Evolutionary conservation across 1,140 invertebrate genomes (phyloP).

Genomic region (Euura saliciscinereae): DNA sequence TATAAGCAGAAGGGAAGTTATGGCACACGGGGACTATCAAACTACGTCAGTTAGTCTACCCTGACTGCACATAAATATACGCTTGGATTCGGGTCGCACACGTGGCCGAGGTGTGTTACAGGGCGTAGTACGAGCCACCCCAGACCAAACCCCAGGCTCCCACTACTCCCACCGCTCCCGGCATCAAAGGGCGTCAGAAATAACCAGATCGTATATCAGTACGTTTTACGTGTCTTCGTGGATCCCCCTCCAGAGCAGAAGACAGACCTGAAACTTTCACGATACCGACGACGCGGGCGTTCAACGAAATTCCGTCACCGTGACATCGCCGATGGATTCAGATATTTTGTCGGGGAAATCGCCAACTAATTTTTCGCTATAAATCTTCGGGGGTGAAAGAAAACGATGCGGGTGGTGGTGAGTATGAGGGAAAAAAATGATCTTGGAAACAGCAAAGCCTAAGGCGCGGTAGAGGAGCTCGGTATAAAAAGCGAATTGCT

Average conservation of each 20-base stretch:
- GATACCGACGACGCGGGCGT: no score
- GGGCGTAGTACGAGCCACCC: background rate
- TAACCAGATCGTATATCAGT: slow-evolving; percentile 15
- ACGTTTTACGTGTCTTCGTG: slow-evolving; percentile 3
- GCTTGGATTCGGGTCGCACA: background rate
- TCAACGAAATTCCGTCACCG: no score
- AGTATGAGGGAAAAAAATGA: no score
- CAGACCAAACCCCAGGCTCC: background rate
- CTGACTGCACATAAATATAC: slow-evolving; percentile 9
- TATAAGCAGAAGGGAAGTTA: no score
- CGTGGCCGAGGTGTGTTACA: background rate
- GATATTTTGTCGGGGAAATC: no score
- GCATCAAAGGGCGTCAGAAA: slow-evolving; percentile 12
- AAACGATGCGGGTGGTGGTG: no score
- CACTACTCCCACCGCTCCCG: background rate
- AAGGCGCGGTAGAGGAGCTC: no score
- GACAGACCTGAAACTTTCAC: background rate
- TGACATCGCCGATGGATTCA: no score
- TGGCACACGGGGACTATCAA: background rate
- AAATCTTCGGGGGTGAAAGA: no score
- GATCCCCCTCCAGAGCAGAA: background rate
- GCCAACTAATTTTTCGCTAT: no score
- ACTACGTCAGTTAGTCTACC: background rate
- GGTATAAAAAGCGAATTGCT: no score
- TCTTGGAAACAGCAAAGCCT: no score